Base-by-base conservation (phyloP, 2,797 vertebrate genomes). In the Craterocephalus amniculus region DNA sequence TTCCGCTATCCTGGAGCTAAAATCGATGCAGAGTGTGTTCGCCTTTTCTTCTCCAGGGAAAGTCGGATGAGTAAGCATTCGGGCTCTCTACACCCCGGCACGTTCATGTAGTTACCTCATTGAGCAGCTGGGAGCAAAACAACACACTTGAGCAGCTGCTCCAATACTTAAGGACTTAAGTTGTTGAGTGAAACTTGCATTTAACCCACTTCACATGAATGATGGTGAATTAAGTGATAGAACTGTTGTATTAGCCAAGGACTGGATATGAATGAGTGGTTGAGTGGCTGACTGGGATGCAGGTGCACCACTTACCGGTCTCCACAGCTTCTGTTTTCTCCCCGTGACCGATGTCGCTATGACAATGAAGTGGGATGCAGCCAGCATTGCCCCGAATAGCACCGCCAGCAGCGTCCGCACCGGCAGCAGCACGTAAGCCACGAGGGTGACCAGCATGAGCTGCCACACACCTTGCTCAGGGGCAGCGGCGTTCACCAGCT, bases 391-490 rank as follows among this genome's bases (percentile, higher is more conserved):
- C 73, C 97, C 97, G 78, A 99, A 99, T 66, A 97, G 74, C 74
- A 97, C 91, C 4, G 96, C 97, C 86, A 99, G 91, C 80, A 97
- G 92, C 64, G 97, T 97, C 88, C 97, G 95, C 85, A 98, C 98
- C 2, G 98, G 98, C 80, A 99, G 94, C 89, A 99, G 91, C 57
- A 96, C 94, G 89, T 99, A 98, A 67, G 97, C 96, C 87, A 99
- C 94, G 83, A 99, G 97, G 83, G 96, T 99, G 90, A 99, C 96
- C 80, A 99, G 87, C 93, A 99, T 97, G 67, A 99, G 96, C 92
- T 98, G 97, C 98, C 98, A 99, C 77, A 98, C 95, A 71, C 98
- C 97, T 83, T 96, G 96, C 83, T 97, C 96, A 0, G 97, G 96
- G 45, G 95, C 91, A 20, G 83, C 81, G 60, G 90, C 89, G 57